Evolutionary conservation across 2,888 invertebrate genomes (phyloP), one percentile per base, ranked within the genome.

Genomic region (Caenorhabditis sp.): DNA sequence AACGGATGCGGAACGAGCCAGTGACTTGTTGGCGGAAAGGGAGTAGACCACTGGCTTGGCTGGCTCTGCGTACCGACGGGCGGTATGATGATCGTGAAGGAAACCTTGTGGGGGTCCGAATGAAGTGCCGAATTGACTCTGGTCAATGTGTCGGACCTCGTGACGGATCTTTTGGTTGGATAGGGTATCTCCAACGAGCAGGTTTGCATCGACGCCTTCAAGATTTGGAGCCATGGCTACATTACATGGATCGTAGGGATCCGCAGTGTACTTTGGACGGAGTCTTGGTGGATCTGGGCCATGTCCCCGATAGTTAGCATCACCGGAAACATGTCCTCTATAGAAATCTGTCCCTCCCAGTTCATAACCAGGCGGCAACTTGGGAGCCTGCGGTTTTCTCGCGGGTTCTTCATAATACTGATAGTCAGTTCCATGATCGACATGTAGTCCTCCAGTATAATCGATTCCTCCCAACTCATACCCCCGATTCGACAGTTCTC

Each of bases 241-340:
- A 71, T 90, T 90, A 61, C 88, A 84, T 6, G 89, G 87, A 28
- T 85, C 86, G 26, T 84, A 84, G 1, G 90, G 84, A 76, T 90
- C 89, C 2, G 90, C 90, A 20, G 83, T 84, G 80, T 87, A 90
- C 44, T 87, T 83, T 11, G 89, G 85, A 22, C 88, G 82, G 26
- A 89, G 83, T 50, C 89, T 58, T 11, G 90, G 90, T 20, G 87
- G 85, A 64, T 90, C 87, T 1, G 90, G 88, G 3, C 88, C 88
- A 55, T 90, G 89, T 26, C 90, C 90, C 18, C 89, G 87, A 64
- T 90, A 90, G 22, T 86, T 85, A 11, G 80, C 70, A 22, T 82
- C 68, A 20, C 83, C 85, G 22, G 86, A 53, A 11, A 83, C 80
- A 69, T 85, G 83, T 68, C 86, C 86, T 51, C 77, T 53, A 56